A percentile compares a stretch with the other conserved stretches of the same genome.
Conservation (phyloP, 1,140 invertebrate genomes). For the Drosophila parvula region DNA sequence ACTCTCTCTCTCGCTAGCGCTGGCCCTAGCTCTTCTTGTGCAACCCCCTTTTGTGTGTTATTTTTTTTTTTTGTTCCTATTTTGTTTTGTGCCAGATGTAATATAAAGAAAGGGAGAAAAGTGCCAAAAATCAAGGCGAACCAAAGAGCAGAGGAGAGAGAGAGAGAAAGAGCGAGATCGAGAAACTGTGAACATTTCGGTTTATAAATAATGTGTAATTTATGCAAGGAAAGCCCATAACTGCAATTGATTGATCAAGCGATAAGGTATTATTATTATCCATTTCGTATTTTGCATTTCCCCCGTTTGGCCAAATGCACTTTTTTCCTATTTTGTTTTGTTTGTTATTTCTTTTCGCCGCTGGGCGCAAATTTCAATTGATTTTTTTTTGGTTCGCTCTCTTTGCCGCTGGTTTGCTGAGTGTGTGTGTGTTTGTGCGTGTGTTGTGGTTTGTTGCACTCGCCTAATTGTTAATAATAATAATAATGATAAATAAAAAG, state of each 20-base stretch:
- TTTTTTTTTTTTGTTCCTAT: conserved; percentile 26
- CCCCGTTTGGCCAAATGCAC: conserved; percentile 19
- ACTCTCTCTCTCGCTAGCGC: not conserved
- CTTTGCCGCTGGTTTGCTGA: conserved; percentile 2
- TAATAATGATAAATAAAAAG: conserved; percentile 19
- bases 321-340: conserved; percentile 28
- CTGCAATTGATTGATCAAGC: conserved; percentile 34
- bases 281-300: conserved; percentile 9
- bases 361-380: conserved; percentile 67
- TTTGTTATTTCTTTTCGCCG: conserved; percentile 48
- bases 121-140: conserved; percentile 16
- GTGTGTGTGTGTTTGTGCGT: conserved; percentile 3
- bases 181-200: not conserved
- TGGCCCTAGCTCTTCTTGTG: conserved; percentile 3
- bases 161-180: not conserved
- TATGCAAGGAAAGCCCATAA: conserved; percentile 11
- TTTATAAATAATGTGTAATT: conserved; percentile 6
- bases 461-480: conserved; percentile 46
- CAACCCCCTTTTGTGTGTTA: conserved; percentile 20
- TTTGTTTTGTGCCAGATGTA: conserved; percentile 42
- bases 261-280: conserved; percentile 17
- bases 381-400: conserved; percentile 54
- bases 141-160: not conserved
- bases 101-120: conserved; percentile 8
- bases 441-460: conserved; percentile 48